Conservation (phyloP, 1,140 invertebrate genomes). For the Monomorium pharaonis region DNA sequence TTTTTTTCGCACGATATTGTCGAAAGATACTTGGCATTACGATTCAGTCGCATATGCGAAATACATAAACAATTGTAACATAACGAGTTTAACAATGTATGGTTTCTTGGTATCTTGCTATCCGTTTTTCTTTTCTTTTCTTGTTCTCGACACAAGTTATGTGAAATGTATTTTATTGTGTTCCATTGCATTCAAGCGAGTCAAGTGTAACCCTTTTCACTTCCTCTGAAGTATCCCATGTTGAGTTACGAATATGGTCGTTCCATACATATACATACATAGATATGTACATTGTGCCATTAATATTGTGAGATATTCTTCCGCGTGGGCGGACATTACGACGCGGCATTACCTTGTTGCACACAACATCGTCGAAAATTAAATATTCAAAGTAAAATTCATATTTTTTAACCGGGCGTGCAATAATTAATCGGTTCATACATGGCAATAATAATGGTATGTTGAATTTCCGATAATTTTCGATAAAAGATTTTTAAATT, state of each 20-base stretch:
- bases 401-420: constrained; percentile 17
- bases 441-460: not conserved
- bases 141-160: not conserved
- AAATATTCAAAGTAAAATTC: constrained; percentile 40
- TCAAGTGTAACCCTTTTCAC: not conserved
- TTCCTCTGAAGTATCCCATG: not conserved
- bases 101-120: not conserved
- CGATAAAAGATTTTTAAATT: not conserved
- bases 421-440: not conserved
- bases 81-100: constrained; percentile 11
- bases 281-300: not conserved
- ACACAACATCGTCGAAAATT: constrained; percentile 14
- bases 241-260: constrained; percentile 8
- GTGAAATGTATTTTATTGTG: no score
- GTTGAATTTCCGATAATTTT: not conserved
- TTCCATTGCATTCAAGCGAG: not conserved
- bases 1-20: not conserved
- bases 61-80: not conserved
- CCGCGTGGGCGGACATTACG: constrained; percentile 6
- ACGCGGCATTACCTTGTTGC: constrained; percentile 3
- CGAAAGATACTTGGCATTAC: not conserved
- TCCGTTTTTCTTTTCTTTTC: not conserved
- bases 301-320: constrained; percentile 20
- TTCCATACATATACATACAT: constrained; percentile 1
- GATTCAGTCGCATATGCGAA: constrained; percentile 11